These are phyloP conservation scores for Malthinus flaveolus DNA, from an alignment of 2,888 invertebrate genomes.

Conservation along the genomic window DNA sequence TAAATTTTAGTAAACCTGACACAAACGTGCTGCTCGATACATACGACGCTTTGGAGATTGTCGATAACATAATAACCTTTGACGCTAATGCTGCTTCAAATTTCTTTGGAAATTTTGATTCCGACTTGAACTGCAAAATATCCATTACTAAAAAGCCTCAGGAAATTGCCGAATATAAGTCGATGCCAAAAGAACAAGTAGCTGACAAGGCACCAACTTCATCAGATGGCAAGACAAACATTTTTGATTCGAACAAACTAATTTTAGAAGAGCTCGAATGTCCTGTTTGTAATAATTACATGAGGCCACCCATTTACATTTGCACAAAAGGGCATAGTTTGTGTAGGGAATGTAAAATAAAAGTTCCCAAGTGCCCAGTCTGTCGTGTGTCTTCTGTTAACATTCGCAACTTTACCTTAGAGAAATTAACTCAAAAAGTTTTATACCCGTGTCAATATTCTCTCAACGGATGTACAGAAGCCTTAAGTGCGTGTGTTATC, in stretches of 20 bases:
- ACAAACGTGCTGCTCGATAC: conserved; percentile 11
- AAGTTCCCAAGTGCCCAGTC: conserved; percentile 9
- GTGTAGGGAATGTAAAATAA: conserved; percentile 10
- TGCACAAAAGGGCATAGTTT: conserved; percentile 13
- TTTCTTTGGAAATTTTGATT: conserved; percentile 14
- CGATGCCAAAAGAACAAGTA: not conserved
- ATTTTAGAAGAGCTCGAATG: conserved; percentile 12
- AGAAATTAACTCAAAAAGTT: not conserved
- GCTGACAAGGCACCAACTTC: not conserved
- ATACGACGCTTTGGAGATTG: conserved; percentile 9
- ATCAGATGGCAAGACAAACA: not conserved
- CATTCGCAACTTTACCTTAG: conserved; percentile 4
- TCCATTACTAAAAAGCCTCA: conserved; percentile 21
- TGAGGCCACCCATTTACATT: conserved; percentile 14
- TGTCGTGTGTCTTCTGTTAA: conserved; percentile 4
- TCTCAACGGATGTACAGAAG: no score
- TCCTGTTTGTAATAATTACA: conserved; percentile 3
- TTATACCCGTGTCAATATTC: no score
- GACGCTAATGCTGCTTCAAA: conserved; percentile 11
- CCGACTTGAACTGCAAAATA: conserved; percentile 16
- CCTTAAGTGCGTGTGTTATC: not conserved
- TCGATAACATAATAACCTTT: conserved; percentile 21
- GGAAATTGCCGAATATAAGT: conserved; percentile 8
- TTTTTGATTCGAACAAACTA: not conserved
- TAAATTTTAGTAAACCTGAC: conserved; percentile 21